Evolutionary conservation across 35 echinoderm and acorn worm species (phyloP), one percentile per base, ranked within the genome.

Genomic region (Heliocidaris erythrogramma): DNA sequence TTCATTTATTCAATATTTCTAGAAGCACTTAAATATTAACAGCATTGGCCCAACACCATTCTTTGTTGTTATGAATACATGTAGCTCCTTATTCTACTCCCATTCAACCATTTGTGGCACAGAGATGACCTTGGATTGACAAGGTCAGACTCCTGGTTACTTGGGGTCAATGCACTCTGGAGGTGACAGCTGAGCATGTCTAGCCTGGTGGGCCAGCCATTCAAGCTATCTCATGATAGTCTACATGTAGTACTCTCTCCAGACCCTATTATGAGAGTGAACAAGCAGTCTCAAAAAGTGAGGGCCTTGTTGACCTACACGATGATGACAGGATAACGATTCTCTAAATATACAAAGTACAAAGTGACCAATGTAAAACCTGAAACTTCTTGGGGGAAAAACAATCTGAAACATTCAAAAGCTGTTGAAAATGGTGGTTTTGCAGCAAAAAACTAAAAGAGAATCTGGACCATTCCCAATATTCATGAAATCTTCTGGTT

Each of bases 111-210:
- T 42, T 42, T 42, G 35, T 42, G 35, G 65, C 21, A 78, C 27
- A 78, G 17, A 42, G 65, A 78, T 78, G 65, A 78, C 65, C 65
- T 78, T 78, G 18, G 7, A 78, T 7, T 27, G 21, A 78, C 47
- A 48, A n/a, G 87, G 87, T 89, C 87, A 89, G 87, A 48, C 87
- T 47, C 31, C 14, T 48, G 31, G 31, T 48, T 89, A 32, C 87
- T 89, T 89, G 30, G 32, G 87, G 87, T 89, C 87, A 89, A 89
- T 89, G 87, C 87, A 89, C 87, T 89, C 87, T 89, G 9, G 47
- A 89, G 87, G 87, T 89, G 87, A 48, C 87, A 47, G 87, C 31
- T 78, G 65, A 27, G 27, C 24, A 78, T 27, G 65, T 78, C 65
- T 78, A 78, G 65, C 65, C 65, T 78, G 65, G 65, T 78, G 65